phyloP scores from a whole-genome alignment of 2,797 vertebrate genomes.

The Tadarida brasiliensis region DNA sequence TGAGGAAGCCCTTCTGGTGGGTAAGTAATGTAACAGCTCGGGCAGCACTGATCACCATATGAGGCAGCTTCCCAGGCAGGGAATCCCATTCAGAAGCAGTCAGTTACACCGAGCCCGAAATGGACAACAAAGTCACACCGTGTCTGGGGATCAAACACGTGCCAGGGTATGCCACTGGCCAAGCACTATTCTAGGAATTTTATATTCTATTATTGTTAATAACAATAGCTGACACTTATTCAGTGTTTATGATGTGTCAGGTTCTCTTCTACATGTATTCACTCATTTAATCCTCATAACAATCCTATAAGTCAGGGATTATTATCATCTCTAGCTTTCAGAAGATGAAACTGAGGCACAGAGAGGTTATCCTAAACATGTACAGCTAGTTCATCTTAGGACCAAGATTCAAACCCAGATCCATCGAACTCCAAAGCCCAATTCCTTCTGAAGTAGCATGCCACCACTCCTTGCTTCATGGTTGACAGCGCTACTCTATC shows the following conservation, averaged over 20 bases:
- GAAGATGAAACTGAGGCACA: background rate
- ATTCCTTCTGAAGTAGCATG: constrained; percentile 12
- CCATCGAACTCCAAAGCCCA: background rate
- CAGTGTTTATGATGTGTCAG: background rate
- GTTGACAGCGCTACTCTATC: background rate
- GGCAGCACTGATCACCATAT: background rate
- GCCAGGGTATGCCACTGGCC: background rate
- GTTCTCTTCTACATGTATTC: background rate
- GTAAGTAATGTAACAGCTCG: background rate
- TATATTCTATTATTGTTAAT: background rate
- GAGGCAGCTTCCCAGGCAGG: background rate
- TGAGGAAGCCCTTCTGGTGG: background rate
- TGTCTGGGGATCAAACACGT: background rate
- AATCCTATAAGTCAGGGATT: background rate
- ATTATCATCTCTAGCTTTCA: background rate
- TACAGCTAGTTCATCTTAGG: background rate
- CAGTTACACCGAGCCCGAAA: background rate
- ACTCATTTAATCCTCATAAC: background rate
- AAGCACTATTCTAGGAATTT: background rate
- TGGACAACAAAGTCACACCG: background rate
- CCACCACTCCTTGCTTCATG: background rate
- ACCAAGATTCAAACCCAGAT: background rate
- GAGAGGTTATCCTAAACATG: background rate
- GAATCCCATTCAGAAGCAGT: background rate
- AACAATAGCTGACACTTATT: background rate